Base-by-base conservation (phyloP, 2,113 vertebrate species). In the Illadopsis cleaveri region DNA sequence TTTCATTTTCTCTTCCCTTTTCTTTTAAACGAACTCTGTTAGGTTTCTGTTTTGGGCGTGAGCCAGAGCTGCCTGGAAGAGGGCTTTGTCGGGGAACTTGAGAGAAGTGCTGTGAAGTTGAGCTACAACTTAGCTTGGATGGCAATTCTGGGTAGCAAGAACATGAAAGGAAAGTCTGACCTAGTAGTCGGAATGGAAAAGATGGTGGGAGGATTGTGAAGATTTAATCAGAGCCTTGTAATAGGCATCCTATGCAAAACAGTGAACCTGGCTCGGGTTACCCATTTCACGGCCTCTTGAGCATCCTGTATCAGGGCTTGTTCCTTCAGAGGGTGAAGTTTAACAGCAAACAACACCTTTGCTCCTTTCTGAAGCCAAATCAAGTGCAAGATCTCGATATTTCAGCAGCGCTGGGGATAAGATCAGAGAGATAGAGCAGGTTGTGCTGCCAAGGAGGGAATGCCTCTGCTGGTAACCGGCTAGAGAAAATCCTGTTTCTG, bases 1-100 rank as follows among this genome's bases (percentile, higher is more conserved):
- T 97, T 97, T 97, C 93, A 61, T 95, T 97, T 97, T 97, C 97
- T 93, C 38, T 97, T 97, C 96, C 89, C 64, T 66, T 95, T 97
- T 95, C 58, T 58, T 91, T 53, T 51, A 51, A 83, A 66, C 11
- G 48, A 58, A 2, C 60, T 57, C 60, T 38, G 57, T 20, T 61
- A 6, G 12, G 90, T 95, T 94, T 94, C 86, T 94, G 19, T 86
- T 50, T 51, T 71, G 72, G 69, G 60, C 4, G 0, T 24, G 28
- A 72, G 60, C 72, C 85, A 56, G 13, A 75, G 79, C 76, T 97
- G 82, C 85, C 72, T 83, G 93, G 85, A 89, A 93, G 45, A 47
- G 38, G 50, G 65, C 60, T 87, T 75, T 60, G 31, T 82, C 17
- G 22, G 90, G 87, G 58, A 78, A 80, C 38, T 82, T 54, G 11